Evolutionary conservation across 2,888 invertebrate genomes (phyloP).

Genomic region (Tyria jacobaeae): DNA sequence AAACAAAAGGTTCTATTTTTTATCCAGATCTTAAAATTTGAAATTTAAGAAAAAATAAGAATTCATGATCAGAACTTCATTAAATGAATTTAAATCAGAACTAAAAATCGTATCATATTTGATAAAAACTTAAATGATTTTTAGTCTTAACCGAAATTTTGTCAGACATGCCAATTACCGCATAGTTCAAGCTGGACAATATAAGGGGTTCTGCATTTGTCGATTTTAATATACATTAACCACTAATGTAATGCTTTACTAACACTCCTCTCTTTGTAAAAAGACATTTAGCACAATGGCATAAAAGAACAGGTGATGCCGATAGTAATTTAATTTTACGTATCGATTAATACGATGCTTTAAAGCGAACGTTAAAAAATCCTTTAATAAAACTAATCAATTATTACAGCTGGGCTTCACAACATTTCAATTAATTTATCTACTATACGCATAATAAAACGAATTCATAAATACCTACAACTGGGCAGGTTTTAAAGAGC

Average conservation of each 20-base stretch:
- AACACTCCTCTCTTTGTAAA: no score
- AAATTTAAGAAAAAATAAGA: no score
- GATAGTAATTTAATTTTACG: background rate
- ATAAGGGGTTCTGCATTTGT: background rate
- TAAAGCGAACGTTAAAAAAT: conserved; percentile 6
- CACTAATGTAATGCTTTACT: no score
- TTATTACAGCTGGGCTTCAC: conserved; percentile 19
- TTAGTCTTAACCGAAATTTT: background rate
- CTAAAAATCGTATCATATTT: no score
- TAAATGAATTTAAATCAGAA: no score
- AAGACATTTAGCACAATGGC: background rate
- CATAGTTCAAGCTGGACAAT: background rate
- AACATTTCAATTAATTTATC: conserved; percentile 31
- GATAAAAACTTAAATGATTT: background rate
- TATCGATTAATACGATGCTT: conserved; percentile 1
- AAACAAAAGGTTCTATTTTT: no score
- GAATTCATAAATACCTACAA: conserved; percentile 23
- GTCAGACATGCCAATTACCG: no score
- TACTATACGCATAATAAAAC: conserved; percentile 30
- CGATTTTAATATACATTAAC: background rate
- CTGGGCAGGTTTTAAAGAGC: conserved; percentile 10
- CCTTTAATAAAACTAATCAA: conserved; percentile 25
- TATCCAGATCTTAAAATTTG: no score
- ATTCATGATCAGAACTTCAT: no score
- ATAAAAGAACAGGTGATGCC: background rate